Conservation (phyloP, 2,113 vertebrate species). For the Donacobius atricapilla region DNA sequence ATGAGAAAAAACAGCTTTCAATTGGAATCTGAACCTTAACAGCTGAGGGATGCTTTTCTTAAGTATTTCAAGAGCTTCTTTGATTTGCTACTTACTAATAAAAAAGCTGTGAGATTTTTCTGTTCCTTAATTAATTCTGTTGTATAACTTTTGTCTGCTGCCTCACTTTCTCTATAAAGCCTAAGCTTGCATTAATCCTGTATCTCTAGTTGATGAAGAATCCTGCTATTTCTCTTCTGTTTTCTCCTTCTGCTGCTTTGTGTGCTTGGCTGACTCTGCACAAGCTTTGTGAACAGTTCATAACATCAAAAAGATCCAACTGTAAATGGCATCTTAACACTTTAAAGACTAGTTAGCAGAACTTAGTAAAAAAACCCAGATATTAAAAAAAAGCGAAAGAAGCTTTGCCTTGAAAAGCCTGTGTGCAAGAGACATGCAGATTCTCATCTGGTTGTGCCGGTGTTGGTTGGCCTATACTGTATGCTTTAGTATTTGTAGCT, state of each 20-base stretch:
- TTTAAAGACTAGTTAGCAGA: not conserved
- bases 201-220: not conserved
- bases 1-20: not conserved
- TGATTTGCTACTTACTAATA: slow-evolving; percentile 46
- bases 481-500: not conserved
- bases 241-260: slow-evolving; percentile 36
- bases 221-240: not conserved
- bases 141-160: not conserved
- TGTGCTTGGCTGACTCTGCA: slow-evolving; percentile 51
- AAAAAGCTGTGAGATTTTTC: slow-evolving; percentile 25
- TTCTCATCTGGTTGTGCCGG: not conserved
- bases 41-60: slow-evolving; percentile 19
- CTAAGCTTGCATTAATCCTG: slow-evolving; percentile 33
- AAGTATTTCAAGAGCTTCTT: slow-evolving; percentile 25
- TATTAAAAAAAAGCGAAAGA: not conserved
- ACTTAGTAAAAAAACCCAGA: not conserved
- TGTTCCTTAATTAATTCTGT: slow-evolving; percentile 22
- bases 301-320: not conserved
- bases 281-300: not conserved
- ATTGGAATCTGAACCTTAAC: slow-evolving; percentile 17
- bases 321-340: not conserved
- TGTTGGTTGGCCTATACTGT: not conserved
- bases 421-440: not conserved
- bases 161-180: slow-evolving; percentile 14
- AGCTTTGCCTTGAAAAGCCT: not conserved